Conservation (phyloP, 2,888 invertebrate species). For the Rhagonycha lutea region DNA sequence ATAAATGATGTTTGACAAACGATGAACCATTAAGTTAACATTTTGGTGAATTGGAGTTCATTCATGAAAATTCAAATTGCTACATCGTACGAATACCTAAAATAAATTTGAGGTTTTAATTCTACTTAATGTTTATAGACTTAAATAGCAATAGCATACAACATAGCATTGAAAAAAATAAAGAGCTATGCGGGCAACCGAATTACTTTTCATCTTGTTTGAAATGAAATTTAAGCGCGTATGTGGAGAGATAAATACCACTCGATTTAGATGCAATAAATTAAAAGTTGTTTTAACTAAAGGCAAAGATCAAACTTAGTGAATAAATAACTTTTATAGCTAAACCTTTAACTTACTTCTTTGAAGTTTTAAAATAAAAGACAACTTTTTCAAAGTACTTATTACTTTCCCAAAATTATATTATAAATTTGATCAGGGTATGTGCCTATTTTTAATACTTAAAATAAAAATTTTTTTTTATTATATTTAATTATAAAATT, state of each 20-base stretch:
- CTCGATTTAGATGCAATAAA: not conserved
- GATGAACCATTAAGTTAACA: not conserved
- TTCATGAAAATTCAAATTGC: not conserved
- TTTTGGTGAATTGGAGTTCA: not conserved
- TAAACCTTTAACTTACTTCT: not conserved
- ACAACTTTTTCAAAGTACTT: not conserved
- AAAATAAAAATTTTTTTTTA: not conserved
- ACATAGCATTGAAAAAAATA: not conserved
- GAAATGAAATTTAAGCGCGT: not conserved
- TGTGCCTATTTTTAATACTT: not conserved
- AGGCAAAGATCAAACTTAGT: conserved; percentile 1
- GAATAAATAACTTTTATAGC: conserved; percentile 3
- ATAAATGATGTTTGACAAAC: not conserved
- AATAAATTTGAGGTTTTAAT: not conserved
- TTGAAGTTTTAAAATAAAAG: not conserved
- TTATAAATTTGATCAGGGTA: not conserved
- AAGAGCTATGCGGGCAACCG: not conserved
- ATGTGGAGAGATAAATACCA: not conserved
- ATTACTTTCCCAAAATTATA: not conserved
- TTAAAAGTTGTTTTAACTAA: not conserved
- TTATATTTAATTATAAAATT: not conserved
- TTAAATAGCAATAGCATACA: not conserved
- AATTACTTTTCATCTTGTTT: not conserved
- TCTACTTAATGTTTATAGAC: not conserved
- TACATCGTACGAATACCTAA: not conserved